Evolutionary conservation across 2,888 invertebrate species (phyloP), one percentile per base, ranked within the genome.

Genomic region (Diadegma fenestrale): DNA sequence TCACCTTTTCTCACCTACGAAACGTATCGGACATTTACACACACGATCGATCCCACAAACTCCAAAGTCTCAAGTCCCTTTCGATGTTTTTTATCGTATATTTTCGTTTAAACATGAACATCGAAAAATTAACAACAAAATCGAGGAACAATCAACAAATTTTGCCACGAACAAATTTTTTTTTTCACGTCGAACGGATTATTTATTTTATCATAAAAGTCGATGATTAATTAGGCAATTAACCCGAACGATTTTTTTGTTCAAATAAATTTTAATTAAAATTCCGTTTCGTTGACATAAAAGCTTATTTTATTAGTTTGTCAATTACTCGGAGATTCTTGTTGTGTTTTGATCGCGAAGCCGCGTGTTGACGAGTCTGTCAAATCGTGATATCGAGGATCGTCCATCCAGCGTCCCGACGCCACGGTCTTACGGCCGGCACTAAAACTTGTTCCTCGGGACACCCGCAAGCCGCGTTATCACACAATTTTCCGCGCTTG

Each of bases 381-480:
- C 77, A 73, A 82, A 80, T 12, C 1, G 51, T 45, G 48, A 43
- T 66, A 54, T 19, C 7, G 69, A 76, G 58, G 72, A 33, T 63
- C 51, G 68, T 83, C 45, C 76, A 19, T 54, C 77, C 43, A 66
- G 84, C 89, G 90, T 91, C 89, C 84, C 89, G 89, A 89, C 91
- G 90, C 89, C 86, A 87, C 91, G 90, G 89, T 91, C 90, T 91
- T 90, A 85, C 89, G 87, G 88, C 90, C 92, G 90, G 89, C 88
- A 92, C 92, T 92, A 90, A 89, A 89, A 87, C 86, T 19, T 80
- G 87, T 87, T 82, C 88, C 84, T 86, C 87, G 89, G 87, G 89
- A 85, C 89, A 87, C 88, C 87, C 89, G 89, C 80, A 76, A 85
- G 79, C 77, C 79, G 30, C 90, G 92, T 92, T 92, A 92, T 92